Conservation (phyloP, 2,113 vertebrate species). For the Spea bombifrons region DNA sequence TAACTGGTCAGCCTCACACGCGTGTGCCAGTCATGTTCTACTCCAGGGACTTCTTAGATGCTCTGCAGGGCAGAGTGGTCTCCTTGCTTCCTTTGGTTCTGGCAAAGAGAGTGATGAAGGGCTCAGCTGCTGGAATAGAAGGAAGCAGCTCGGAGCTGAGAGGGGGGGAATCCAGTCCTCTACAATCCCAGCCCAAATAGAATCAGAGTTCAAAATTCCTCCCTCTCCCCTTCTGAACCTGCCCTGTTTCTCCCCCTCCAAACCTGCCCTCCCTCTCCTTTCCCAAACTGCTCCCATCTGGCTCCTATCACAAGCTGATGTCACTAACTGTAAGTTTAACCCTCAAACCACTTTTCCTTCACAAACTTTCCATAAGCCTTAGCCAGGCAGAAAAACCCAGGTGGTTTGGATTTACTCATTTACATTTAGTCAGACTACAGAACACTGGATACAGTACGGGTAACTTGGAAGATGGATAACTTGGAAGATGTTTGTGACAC, state of each 20-base stretch:
- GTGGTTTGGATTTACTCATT: slow-evolving; percentile 26
- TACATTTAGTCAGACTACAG: background rate
- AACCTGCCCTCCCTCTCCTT: background rate
- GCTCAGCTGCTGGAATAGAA: slow-evolving; percentile 36
- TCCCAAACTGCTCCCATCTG: slow-evolving; percentile 42
- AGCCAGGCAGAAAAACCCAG: background rate
- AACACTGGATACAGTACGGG: too few species aligned
- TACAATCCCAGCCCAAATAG: slow-evolving; percentile 36
- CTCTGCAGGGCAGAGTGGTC: slow-evolving; percentile 12
- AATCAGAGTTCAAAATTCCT: slow-evolving; percentile 28
- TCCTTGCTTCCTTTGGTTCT: slow-evolving; percentile 26
- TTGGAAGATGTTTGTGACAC: too few species aligned
- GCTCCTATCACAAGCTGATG: slow-evolving; percentile 44
- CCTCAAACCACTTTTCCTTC: slow-evolving; percentile 35
- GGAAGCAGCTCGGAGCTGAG: slow-evolving; percentile 30
- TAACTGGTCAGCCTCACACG: slow-evolving; percentile 34
- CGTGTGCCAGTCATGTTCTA: slow-evolving; percentile 39
- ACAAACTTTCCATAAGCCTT: slow-evolving; percentile 4
- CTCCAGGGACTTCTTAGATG: slow-evolving; percentile 7
- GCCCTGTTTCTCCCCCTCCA: slow-evolving; percentile 19
- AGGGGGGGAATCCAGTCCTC: slow-evolving; percentile 32
- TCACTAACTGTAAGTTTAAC: slow-evolving; percentile 40
- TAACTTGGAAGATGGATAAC: too few species aligned
- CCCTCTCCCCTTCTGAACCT: slow-evolving; percentile 37
- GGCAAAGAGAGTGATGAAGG: slow-evolving; percentile 17